A percentile compares a stretch with the other conserved stretches of the same genome.
Evolutionary conservation across 2,888 invertebrate species (phyloP).

Genomic region (Acleris literana): DNA sequence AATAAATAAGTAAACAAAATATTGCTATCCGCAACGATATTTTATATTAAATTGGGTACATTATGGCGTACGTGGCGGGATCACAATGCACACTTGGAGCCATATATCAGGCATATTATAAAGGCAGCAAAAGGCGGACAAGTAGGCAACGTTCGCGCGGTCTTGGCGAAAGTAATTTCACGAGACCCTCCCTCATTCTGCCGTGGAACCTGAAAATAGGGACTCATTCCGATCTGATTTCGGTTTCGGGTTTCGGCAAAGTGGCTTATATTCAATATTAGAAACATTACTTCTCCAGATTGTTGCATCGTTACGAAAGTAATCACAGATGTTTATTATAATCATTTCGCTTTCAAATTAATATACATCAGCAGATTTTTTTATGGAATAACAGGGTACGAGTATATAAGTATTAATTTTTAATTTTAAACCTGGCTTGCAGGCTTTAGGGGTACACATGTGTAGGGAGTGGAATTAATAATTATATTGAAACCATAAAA

Average conservation of each 20-base stretch:
- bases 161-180: slow-evolving; percentile 58
- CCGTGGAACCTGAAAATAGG: slow-evolving; percentile 52
- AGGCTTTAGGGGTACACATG: too few species aligned
- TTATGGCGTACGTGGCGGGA: slow-evolving; percentile 52
- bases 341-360: too few species aligned
- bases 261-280: slow-evolving; percentile 7
- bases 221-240: slow-evolving; percentile 37
- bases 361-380: too few species aligned
- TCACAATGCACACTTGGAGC: slow-evolving; percentile 59
- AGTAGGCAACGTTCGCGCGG: slow-evolving; percentile 44
- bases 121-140: slow-evolving; percentile 51
- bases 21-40: slow-evolving; percentile 53
- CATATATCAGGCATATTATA: slow-evolving; percentile 67
- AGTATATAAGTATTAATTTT: too few species aligned
- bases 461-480: too few species aligned
- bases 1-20: slow-evolving; percentile 57
- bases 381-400: too few species aligned
- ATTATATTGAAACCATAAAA: too few species aligned
- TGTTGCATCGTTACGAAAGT: background rate
- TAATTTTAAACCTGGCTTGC: too few species aligned
- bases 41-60: slow-evolving; percentile 60
- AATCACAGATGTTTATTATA: background rate
- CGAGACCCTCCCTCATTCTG: slow-evolving; percentile 47
- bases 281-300: background rate
- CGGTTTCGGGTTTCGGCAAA: slow-evolving; percentile 2